Evolutionary conservation across 1,140 invertebrate genomes (phyloP).

Genomic region (Drosophila bocki): DNA sequence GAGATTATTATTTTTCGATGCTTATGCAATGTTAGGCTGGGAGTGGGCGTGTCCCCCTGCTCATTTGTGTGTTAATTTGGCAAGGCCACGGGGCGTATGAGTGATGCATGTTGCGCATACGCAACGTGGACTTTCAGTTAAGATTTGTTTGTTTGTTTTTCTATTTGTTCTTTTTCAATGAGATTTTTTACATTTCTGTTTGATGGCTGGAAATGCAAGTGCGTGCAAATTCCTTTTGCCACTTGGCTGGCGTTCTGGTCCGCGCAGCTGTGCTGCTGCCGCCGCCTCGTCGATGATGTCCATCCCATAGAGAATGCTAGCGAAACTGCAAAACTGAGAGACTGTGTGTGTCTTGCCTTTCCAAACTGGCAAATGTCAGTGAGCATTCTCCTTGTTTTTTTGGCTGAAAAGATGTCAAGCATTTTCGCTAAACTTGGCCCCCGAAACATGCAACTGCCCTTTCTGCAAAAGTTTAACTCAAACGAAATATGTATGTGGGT

Average conservation of each 20-base stretch:
- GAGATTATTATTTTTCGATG: slow-evolving; percentile 51
- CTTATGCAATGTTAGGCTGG: slow-evolving; percentile 34
- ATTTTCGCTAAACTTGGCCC: slow-evolving; percentile 64
- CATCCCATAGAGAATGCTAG: slow-evolving; percentile 35
- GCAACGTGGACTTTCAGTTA: slow-evolving; percentile 34
- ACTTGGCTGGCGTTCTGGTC: slow-evolving; percentile 70
- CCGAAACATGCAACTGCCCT: slow-evolving; percentile 60
- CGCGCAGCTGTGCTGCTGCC: slow-evolving; percentile 50
- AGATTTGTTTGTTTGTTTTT: not conserved
- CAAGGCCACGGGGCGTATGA: slow-evolving; percentile 63
- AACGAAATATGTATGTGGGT: slow-evolving; percentile 16
- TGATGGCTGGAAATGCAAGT: slow-evolving; percentile 28
- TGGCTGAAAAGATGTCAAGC: slow-evolving; percentile 48
- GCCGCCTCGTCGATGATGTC: not conserved
- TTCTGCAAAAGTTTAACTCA: slow-evolving; percentile 45
- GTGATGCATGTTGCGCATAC: slow-evolving; percentile 66
- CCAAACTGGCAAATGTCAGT: slow-evolving; percentile 70
- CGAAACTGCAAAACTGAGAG: slow-evolving; percentile 12
- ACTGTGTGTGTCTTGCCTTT: slow-evolving; percentile 35
- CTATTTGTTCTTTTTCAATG: not conserved
- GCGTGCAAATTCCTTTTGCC: slow-evolving; percentile 72
- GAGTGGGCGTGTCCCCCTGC: slow-evolving; percentile 16
- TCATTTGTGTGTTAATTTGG: slow-evolving; percentile 75
- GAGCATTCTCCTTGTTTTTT: slow-evolving; percentile 55
- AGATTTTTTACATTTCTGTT: not conserved